These are phyloP conservation scores for Eupristina koningsbergeri DNA, from an alignment of 1,140 invertebrate genomes.

Conservation along the genomic window DNA sequence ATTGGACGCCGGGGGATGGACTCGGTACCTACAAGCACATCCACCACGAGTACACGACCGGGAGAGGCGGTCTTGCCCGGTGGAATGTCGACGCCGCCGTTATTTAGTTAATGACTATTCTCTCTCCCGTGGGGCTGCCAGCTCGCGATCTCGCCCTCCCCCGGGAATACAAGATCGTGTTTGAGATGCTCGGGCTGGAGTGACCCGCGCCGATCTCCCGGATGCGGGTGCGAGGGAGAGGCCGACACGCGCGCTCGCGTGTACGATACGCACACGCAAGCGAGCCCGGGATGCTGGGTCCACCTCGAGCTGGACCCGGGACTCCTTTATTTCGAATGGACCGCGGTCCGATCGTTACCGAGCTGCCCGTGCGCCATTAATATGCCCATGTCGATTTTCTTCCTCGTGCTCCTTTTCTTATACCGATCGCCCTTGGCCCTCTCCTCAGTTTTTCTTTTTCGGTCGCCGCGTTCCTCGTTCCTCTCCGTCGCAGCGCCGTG, in stretches of 20 bases:
- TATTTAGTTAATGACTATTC: slow-evolving; percentile 72
- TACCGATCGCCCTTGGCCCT: slow-evolving; percentile 31
- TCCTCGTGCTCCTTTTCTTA: slow-evolving; percentile 45
- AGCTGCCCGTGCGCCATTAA: slow-evolving; percentile 41
- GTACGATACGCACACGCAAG: slow-evolving; percentile 29
- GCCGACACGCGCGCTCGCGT: slow-evolving; percentile 36
- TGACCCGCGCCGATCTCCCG: slow-evolving; percentile 54
- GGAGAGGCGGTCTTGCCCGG: neutral
- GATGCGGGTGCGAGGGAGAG: slow-evolving; percentile 65
- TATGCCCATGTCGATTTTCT: slow-evolving; percentile 52
- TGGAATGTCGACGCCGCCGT: slow-evolving; percentile 53
- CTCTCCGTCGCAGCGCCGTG: slow-evolving; percentile 6
- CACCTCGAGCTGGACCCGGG: no score
- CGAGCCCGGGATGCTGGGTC: neutral
- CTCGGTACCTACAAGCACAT: no score
- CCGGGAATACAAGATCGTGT: slow-evolving; percentile 71
- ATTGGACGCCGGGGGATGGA: slow-evolving; percentile 37
- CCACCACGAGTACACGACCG: neutral
- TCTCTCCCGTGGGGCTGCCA: slow-evolving; percentile 64
- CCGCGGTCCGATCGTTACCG: slow-evolving; percentile 31
- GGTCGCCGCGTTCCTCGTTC: neutral
- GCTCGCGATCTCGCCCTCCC: slow-evolving; percentile 56
- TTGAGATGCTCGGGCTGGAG: slow-evolving; percentile 66
- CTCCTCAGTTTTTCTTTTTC: slow-evolving; percentile 9
- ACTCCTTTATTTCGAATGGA: slow-evolving; percentile 24